Base-by-base conservation (phyloP, 1,140 invertebrate genomes). In the Zophobas morio region DNA sequence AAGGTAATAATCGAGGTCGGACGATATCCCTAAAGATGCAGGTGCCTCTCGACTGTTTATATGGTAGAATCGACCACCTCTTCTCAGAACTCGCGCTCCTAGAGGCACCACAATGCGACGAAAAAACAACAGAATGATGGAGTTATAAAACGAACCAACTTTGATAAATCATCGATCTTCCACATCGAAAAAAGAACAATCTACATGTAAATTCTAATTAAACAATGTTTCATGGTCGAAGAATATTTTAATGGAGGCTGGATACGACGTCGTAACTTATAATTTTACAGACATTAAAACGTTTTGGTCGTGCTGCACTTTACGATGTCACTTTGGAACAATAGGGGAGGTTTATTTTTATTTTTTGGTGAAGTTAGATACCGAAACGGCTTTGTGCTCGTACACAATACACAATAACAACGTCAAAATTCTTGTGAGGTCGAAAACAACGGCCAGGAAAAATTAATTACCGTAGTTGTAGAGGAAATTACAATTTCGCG, bases 1-100 rank as follows among this genome's bases (percentile, higher is more conserved):
- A 66, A 66, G 60, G 60, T 47, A 66, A 66, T 66, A 66, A 66
- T 66, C 60, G 60, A 66, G 60, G 60, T 66, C 60, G 60, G 39
- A 36, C 60, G 60, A 66, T 66, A 66, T 66, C 39, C 60, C 60
- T 66, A 8, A 51, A 51, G 49, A n/a, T 66, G 60, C 60, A 66
- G 60, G 60, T 66, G 60, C 60, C 39, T 20, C 56, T 36, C 33
- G 56, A 60, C 5, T 60, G 56, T 60, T 60, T 60, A 60, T 60
- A 60, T 60, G 56, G 56, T 37, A 1, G 56, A 37, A 39, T 60
- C 56, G 53, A 32, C 53, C 8, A 54, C 35, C 20, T 6, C 34
- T 60, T 60, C 56, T 60, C 36, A 36, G 56, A 60, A 60, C 33
- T 39, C 3, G 3, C 56, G 34, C 56, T 60, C 56, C 36, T 20